Percentiles rank a stretch among this genome's conserved stretches.
These are phyloP conservation scores for Rhinopithecus roxellana DNA, from an alignment of 2,113 vertebrate genomes.

Conservation along the genomic window DNA sequence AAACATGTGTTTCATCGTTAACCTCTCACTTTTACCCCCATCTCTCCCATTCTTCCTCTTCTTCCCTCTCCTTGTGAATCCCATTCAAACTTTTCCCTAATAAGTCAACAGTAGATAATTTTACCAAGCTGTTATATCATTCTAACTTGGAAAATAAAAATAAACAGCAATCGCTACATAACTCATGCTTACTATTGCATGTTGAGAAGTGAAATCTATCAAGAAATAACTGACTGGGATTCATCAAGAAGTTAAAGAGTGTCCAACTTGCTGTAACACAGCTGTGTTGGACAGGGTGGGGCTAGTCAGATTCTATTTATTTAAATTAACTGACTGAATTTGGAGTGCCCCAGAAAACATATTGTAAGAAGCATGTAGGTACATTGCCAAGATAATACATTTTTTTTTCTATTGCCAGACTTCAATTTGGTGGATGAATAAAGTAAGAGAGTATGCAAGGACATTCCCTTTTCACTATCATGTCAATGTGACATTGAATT, in stretches of 20 bases:
- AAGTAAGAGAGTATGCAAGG: not conserved
- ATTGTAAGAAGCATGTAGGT: slow-evolving; percentile 25
- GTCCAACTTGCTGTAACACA: not conserved
- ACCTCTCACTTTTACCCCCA: not conserved
- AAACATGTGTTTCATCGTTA: not conserved
- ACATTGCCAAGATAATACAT: not conserved
- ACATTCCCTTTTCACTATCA: not conserved
- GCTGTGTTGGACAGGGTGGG: not conserved
- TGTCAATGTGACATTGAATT: not conserved
- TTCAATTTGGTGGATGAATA: not conserved
- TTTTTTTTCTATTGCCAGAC: slow-evolving; percentile 18
- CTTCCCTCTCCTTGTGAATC: not conserved
- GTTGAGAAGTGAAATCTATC: slow-evolving; percentile 9
- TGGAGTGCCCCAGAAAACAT: not conserved
- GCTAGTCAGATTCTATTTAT: not conserved
- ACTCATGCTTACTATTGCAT: not conserved
- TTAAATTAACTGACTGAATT: not conserved
- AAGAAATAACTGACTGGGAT: not conserved
- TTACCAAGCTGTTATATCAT: not conserved
- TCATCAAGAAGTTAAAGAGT: not conserved
- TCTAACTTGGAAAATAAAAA: slow-evolving; percentile 45
- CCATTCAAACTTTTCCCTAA: not conserved
- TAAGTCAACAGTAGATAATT: not conserved
- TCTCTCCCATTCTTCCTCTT: not conserved
- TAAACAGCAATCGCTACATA: not conserved